Conservation (phyloP, 2,888 invertebrate genomes). For the Nesidiocoris tenuis region DNA sequence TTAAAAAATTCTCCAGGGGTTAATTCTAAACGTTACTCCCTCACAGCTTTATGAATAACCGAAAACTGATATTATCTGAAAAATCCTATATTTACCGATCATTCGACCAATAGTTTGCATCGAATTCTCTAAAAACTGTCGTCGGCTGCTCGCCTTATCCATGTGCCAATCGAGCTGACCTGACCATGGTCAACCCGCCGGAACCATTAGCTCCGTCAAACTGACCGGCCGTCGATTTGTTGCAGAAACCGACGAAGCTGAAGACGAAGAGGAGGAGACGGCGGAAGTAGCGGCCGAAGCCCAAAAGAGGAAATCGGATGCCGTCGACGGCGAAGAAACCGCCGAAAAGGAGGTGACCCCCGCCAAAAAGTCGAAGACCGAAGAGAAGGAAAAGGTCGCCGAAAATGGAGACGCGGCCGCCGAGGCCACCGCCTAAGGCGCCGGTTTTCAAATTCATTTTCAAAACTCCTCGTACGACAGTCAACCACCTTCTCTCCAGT, state of each 20-base stretch:
- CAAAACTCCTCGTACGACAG: slow-evolving; percentile 3
- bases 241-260: background rate
- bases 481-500: background rate
- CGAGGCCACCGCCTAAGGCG: slow-evolving; percentile 43
- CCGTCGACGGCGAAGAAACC: slow-evolving; percentile 31
- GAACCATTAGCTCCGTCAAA: no score
- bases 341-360: slow-evolving; percentile 58
- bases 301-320: slow-evolving; percentile 32
- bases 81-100: no score
- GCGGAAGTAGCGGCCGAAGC: slow-evolving; percentile 7
- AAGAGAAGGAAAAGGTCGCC: slow-evolving; percentile 54
- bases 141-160: no score
- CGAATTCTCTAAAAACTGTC: no score
- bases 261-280: slow-evolving; percentile 51
- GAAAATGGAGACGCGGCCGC: slow-evolving; percentile 49
- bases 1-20: no score
- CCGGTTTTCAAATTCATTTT: slow-evolving; percentile 24
- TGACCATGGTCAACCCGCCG: no score
- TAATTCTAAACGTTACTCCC: no score
- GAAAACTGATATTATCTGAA: no score
- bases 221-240: no score
- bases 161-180: no score
- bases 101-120: no score
- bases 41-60: no score
- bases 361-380: slow-evolving; percentile 72